Evolutionary conservation across 1,140 invertebrate species (phyloP).

Genomic region (Platorchestia sp.): DNA sequence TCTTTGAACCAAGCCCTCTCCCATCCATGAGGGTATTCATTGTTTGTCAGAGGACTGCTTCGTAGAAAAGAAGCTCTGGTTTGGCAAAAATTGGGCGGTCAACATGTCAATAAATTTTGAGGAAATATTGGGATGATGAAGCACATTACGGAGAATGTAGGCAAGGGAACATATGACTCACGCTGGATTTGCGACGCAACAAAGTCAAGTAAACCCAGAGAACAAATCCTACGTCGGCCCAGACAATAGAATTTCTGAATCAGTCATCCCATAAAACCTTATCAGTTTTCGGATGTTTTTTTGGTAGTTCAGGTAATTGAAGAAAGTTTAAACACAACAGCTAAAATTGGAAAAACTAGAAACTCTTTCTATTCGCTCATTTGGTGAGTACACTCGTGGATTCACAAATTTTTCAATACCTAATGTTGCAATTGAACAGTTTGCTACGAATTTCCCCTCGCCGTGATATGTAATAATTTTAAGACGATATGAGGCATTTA

Average conservation of each 20-base stretch:
- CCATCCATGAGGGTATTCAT: background rate
- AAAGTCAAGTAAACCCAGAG: background rate
- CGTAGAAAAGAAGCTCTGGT: background rate
- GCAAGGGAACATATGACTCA: background rate
- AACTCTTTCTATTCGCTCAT: too few relatives aligned
- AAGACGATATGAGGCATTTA: background rate
- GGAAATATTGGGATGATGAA: background rate
- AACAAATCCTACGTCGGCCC: background rate
- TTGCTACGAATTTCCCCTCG: too few relatives aligned
- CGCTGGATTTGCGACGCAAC: background rate
- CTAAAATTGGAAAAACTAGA: background rate
- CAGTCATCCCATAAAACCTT: background rate
- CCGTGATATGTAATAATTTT: too few relatives aligned
- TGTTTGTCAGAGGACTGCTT: slow-evolving; percentile 21
- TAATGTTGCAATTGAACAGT: background rate
- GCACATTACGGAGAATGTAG: background rate
- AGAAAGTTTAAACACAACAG: background rate
- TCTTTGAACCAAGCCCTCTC: background rate
- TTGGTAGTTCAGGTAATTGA: background rate
- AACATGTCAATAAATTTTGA: background rate
- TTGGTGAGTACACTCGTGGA: too few relatives aligned
- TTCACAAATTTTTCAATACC: background rate
- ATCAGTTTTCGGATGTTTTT: background rate
- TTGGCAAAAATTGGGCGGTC: background rate
- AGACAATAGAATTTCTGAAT: background rate